Percentiles rank a stretch among this genome's conserved stretches.
phyloP scores from a whole-genome alignment of 2,113 vertebrate genomes.

The Oncorhynchus keta region DNA sequence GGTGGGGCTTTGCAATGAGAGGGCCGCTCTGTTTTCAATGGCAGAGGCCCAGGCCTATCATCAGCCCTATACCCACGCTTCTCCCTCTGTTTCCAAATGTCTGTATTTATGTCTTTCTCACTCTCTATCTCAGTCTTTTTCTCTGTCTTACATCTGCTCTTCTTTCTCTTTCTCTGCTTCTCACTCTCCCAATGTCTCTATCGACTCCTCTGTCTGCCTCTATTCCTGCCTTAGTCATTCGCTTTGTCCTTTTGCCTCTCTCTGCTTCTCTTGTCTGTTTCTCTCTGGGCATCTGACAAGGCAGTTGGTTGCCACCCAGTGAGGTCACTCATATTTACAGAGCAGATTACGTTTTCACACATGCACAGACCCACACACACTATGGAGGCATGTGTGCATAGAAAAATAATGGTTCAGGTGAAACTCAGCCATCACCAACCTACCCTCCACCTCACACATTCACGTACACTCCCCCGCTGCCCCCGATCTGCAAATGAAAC shows the following conservation, averaged over 20 bases:
- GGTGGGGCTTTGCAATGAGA: background rate
- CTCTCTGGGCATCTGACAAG: background rate
- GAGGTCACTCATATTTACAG: no score
- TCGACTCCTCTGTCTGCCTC: background rate
- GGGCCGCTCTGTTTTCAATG: background rate
- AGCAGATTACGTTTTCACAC: no score
- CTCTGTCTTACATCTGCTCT: no score
- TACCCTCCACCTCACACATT: constrained; percentile 9
- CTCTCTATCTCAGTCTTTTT: background rate
- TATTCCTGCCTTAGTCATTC: background rate
- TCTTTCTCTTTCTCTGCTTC: background rate
- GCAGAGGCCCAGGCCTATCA: background rate
- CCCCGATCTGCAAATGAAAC: constrained; percentile 50
- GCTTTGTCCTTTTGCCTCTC: background rate
- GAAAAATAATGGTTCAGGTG: no score
- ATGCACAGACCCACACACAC: no score
- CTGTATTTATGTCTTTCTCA: background rate
- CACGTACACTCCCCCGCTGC: constrained; percentile 10
- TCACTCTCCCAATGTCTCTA: background rate
- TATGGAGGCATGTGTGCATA: no score
- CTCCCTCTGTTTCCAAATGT: background rate
- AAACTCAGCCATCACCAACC: background rate
- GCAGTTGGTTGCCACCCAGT: no score
- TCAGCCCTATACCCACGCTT: background rate
- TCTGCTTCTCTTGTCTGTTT: background rate